Evolutionary conservation across 1,140 invertebrate genomes (phyloP).

Genomic region (Sitophilus oryzae): DNA sequence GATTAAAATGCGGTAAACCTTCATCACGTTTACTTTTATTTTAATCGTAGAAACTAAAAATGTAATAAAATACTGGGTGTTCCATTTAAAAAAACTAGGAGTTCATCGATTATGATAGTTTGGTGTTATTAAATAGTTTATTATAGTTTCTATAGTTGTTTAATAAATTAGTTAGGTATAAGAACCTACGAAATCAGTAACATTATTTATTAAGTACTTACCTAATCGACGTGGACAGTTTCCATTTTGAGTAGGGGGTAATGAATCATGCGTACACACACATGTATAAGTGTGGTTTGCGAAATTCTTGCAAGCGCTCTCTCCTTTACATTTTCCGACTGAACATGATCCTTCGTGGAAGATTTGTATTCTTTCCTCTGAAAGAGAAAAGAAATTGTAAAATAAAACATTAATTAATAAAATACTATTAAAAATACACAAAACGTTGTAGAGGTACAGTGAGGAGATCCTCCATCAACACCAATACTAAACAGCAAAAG

Average conservation of each 20-base stretch:
- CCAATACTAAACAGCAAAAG: too few species aligned
- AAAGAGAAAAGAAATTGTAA: constrained; percentile 10
- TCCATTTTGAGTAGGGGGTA: constrained; percentile 54
- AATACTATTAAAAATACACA: too few species aligned
- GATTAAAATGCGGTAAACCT: too few species aligned
- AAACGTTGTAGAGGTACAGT: too few species aligned
- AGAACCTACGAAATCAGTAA: background rate
- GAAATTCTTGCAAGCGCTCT: constrained; percentile 53
- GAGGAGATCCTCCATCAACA: too few species aligned
- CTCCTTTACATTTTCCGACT: constrained; percentile 52
- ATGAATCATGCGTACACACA: constrained; percentile 59
- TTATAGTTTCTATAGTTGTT: background rate
- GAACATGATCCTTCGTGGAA: constrained; percentile 44
- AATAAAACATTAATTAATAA: background rate
- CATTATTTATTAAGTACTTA: constrained; percentile 28
- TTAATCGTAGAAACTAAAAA: too few species aligned
- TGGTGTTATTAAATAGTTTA: background rate
- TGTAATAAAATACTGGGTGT: too few species aligned
- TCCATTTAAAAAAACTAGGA: too few species aligned
- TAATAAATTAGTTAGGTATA: background rate
- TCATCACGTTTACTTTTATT: background rate
- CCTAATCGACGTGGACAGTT: constrained; percentile 58
- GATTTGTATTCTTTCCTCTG: constrained; percentile 25
- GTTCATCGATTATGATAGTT: too few species aligned
- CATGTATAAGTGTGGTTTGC: constrained; percentile 52